These are phyloP conservation scores for Esox lucius DNA, from an alignment of 2,797 vertebrate genomes.

Conservation along the genomic window DNA sequence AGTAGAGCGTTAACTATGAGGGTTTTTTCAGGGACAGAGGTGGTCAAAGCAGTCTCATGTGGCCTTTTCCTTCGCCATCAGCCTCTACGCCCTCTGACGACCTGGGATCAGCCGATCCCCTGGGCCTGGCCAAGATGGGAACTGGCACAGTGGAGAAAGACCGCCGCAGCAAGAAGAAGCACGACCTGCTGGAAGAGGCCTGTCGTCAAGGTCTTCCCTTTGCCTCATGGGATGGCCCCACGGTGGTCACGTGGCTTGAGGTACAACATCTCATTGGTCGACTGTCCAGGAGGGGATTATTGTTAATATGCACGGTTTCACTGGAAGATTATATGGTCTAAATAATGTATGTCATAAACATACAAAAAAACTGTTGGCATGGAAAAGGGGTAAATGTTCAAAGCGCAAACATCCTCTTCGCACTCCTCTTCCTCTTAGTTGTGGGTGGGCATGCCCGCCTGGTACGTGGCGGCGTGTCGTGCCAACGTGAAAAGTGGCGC, in stretches of 20 bases:
- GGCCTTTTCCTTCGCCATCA: constrained; percentile 47
- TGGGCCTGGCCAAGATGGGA: constrained; percentile 86
- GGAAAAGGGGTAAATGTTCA: neutral
- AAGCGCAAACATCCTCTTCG: constrained; percentile 8
- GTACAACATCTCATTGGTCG: constrained; percentile 54
- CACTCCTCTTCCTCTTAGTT: constrained; percentile 68
- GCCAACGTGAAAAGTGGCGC: constrained; percentile 93
- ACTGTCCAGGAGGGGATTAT: too few species aligned
- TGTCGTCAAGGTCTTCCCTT: constrained; percentile 92
- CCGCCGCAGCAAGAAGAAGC: constrained; percentile 93
- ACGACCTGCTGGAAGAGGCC: constrained; percentile 90
- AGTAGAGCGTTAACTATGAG: neutral
- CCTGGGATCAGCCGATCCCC: constrained; percentile 82
- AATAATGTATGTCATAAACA: neutral
- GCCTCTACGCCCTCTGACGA: constrained; percentile 92
- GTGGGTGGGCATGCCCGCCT: constrained; percentile 94
- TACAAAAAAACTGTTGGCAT: neutral
- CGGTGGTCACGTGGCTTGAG: constrained; percentile 94
- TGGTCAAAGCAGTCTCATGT: constrained; percentile 1
- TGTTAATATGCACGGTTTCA: neutral
- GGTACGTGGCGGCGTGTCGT: constrained; percentile 92
- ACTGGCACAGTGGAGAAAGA: constrained; percentile 89
- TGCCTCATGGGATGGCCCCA: constrained; percentile 92
- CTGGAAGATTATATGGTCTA: neutral
- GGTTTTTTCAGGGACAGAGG: neutral